Base-by-base conservation (phyloP, 2,797 vertebrate genomes). In the Macroramphosus scolopax region DNA sequence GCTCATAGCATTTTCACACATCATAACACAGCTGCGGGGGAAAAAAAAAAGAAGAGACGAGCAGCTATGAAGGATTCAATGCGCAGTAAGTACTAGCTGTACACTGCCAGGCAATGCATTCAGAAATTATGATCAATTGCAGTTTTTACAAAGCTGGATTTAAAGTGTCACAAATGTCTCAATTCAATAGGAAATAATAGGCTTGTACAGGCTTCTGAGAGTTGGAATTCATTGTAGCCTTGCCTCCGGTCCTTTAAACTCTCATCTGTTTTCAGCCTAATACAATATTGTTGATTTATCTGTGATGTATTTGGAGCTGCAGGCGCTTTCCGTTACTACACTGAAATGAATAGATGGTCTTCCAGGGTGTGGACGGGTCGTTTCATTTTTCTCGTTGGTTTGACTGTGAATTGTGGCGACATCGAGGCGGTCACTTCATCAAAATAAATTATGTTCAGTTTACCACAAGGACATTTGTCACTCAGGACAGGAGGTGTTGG, bases 281-380 rank as follows among this genome's bases (percentile, higher is more conserved):
- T 94, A 92, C 93, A 93, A 93, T 95, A 93, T 91, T 93, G 93
- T 94, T 96, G 94, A 95, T 93, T 94, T 96, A 95, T 93, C 91
- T 89, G 91, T 96, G 95, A 97, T 96, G 64, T 90, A 97, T 97
- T 90, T 89, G 81, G 81, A 85, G 92, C 94, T 93, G 77, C 89
- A 66, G 93, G 94, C 92, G 75, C 87, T 81, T 89, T 86, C 88
- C 81, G 3, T 77, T 51, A 81, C 88, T 66, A 71, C 89, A 91
- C 90, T 81, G 76, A 91, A 93, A 88, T 92, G 89, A 95, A 95
- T 94, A 93, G 93, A 92, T 88, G 92, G 88, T 91, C 92, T 91
- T 89, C 82, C 81, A 82, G 87, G 85, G 83, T 82, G 82, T 70
- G 87, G 87, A 87, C 73, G 78, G n/a, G 90, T 88, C 78, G 89